Evolutionary conservation across 2,113 vertebrate species (phyloP).

Genomic region (Epinephelus fuscoguttatus): DNA sequence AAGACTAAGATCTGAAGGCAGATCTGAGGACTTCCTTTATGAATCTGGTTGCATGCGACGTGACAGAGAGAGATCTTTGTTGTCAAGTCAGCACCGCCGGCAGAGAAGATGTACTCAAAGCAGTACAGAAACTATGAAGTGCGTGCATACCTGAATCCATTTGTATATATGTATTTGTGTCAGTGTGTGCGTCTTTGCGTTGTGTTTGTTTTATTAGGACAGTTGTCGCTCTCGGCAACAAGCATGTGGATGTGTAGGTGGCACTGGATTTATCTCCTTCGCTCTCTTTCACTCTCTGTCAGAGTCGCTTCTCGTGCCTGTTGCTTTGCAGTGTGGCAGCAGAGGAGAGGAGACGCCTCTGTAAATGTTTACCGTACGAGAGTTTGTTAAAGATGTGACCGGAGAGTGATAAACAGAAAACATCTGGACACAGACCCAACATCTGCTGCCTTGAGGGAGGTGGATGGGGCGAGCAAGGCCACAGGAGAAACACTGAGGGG

Average conservation of each 20-base stretch:
- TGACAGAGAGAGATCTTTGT: constrained; percentile 10
- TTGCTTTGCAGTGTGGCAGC: constrained; percentile 9
- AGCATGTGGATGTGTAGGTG: constrained; percentile 33
- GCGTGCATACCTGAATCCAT: constrained; percentile 14
- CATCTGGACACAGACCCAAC: constrained; percentile 62
- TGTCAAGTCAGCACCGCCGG: constrained; percentile 35
- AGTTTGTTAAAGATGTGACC: constrained; percentile 51
- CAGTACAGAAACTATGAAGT: constrained; percentile 50
- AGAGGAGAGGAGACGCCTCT: constrained; percentile 51
- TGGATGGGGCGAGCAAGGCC: constrained; percentile 24
- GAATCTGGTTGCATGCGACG: background rate
- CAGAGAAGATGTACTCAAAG: constrained; percentile 31
- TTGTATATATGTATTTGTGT: constrained; percentile 4
- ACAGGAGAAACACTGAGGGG: constrained; percentile 10
- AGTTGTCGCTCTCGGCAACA: constrained; percentile 37
- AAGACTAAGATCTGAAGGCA: constrained; percentile 26
- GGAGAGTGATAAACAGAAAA: constrained; percentile 59
- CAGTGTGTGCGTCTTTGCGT: background rate
- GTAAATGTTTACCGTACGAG: constrained; percentile 72
- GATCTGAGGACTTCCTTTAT: constrained; percentile 58
- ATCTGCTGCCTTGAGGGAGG: constrained; percentile 65
- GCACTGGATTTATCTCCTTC: background rate
- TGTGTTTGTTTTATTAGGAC: constrained; percentile 1
- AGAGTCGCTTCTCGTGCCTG: background rate
- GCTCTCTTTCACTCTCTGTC: background rate